Evolutionary conservation across 2,113 vertebrate species (phyloP).

Genomic region (Apus apus): DNA sequence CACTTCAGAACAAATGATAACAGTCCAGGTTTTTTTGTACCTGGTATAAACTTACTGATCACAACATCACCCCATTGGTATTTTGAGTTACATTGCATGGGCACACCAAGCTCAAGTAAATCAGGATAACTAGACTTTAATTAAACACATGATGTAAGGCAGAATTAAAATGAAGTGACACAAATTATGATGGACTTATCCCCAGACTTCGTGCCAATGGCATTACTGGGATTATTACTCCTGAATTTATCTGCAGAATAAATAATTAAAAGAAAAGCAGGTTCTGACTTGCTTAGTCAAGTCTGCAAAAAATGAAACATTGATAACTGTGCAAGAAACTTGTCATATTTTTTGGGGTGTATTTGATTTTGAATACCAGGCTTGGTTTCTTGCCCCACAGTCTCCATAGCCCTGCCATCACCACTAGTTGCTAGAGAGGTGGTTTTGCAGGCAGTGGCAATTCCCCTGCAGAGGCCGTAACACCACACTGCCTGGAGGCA

Average conservation of each 20-base stretch:
- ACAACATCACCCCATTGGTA: background rate
- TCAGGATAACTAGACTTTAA: background rate
- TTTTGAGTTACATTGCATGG: background rate
- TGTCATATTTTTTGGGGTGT: background rate
- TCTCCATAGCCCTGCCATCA: background rate
- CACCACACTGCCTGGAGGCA: conserved; percentile 32
- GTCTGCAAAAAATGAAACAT: background rate
- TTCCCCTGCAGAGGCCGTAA: conserved; percentile 3
- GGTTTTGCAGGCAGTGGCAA: background rate
- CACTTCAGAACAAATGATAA: background rate
- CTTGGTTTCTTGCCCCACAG: background rate
- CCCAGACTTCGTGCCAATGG: background rate
- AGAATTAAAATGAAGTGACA: background rate
- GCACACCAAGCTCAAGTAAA: background rate
- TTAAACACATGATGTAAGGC: background rate
- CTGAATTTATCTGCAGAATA: background rate
- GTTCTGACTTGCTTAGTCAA: background rate
- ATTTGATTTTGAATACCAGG: background rate
- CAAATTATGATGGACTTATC: background rate
- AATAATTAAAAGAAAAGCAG: background rate
- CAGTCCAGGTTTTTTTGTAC: background rate
- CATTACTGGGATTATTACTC: background rate
- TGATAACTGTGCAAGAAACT: background rate
- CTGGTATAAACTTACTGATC: background rate
- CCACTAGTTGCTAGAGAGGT: conserved; percentile 20